phyloP scores from a whole-genome alignment of 2,113 vertebrate genomes.

The Plecturocebus donacophilus region DNA sequence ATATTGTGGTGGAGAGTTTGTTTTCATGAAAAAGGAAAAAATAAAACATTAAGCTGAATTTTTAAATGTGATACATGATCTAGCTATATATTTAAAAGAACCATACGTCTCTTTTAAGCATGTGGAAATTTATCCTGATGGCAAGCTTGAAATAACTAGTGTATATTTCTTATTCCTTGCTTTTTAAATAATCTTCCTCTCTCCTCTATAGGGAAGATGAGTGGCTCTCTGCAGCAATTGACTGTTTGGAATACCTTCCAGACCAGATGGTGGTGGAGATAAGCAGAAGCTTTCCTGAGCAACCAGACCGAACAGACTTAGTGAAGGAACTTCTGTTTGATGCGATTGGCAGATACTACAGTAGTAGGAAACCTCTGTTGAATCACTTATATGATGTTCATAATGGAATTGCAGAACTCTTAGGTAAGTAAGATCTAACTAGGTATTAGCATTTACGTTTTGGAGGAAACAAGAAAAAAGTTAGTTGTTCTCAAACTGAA shows the following conservation, averaged over 20 bases:
- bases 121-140: conserved; percentile 12
- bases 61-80: not conserved
- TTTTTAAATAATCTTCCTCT: conserved; percentile 32
- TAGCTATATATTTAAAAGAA: not conserved
- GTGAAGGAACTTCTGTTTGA: conserved; percentile 93
- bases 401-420: conserved; percentile 93
- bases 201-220: conserved; percentile 89
- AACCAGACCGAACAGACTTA: conserved; percentile 84
- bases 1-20: not conserved
- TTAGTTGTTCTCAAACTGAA: conserved; percentile 31
- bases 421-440: conserved; percentile 87
- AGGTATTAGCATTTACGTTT: conserved; percentile 26
- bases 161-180: not conserved
- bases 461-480: not conserved
- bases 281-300: conserved; percentile 91
- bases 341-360: conserved; percentile 90
- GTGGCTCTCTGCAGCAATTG: conserved; percentile 94
- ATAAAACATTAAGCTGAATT: not conserved
- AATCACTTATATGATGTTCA: conserved; percentile 95
- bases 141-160: not conserved
- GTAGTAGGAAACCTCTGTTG: conserved; percentile 90
- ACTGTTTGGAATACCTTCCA: conserved; percentile 96
- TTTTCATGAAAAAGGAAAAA: not conserved
- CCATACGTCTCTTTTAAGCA: not conserved
- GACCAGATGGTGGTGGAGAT: conserved; percentile 95